Base-by-base conservation (phyloP, 1,140 invertebrate species). In the Hetaerina americana region DNA sequence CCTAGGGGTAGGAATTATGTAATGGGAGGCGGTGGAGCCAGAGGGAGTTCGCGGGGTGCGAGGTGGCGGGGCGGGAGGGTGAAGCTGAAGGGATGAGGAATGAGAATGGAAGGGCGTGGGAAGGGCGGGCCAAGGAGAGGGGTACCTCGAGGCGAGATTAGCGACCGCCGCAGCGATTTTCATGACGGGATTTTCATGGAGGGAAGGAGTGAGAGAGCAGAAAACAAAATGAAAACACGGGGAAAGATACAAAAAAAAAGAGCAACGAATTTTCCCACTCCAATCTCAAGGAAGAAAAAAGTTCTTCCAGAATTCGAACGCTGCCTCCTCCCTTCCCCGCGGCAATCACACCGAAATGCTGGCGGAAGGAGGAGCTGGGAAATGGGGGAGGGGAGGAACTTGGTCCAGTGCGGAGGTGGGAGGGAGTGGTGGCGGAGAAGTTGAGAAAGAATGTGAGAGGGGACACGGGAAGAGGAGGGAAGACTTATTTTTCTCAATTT, bases 201-300 rank as follows among this genome's bases (percentile, higher is more conserved):
- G 40, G n/a, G 10, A 10, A 57, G n/a, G 10, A 5, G 25, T 15
- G 26, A 68, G 66, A 68, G 66, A 68, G 25, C 24, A 68, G 1
- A 68, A 27, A 68, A 68, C 66, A 25, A 68, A 27, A 68, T 68
- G 66, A 68, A 68, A 26, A 25, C 27, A 68, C 66, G 66, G 66
- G n/a, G 66, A 68, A 27, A 27, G 66, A 18, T 2, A 68, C 12
- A 68, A 68, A 40, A 40, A 57, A 5, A 57, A 12, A 57, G 40
- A 57, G 22, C 15, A 57, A 10, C 40, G 40, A 57, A 57, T 57
- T 57, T 15, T 26, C 18, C 22, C 12, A 15, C 24, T 26, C 18
- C 22, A 26, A 15, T 68, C 66, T 27, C 66, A 40, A 8, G 31
- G 31, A 10, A 57, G 10, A 57, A 57, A 57, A 57, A 57, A 57